Evolutionary conservation across 2,797 vertebrate genomes (phyloP), one percentile per base, ranked within the genome.

Genomic region (Alca torda): DNA sequence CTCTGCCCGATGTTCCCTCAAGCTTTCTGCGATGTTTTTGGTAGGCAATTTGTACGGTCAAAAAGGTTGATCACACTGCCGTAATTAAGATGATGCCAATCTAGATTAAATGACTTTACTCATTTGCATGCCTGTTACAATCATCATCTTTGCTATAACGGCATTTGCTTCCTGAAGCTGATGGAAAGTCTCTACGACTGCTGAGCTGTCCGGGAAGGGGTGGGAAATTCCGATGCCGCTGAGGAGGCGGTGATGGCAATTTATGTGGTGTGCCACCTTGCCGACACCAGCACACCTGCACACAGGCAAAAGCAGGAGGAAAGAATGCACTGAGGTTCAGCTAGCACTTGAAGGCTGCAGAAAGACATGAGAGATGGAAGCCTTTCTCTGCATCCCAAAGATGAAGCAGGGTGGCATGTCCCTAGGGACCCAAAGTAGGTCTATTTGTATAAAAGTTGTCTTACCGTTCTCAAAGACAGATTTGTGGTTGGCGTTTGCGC

Each of bases 231-330:
- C 41, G 26, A 16, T 56, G 13, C n/a, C 3, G 0, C 20, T 3
- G 13, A 30, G 59, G 25, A 33, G 43, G 57, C 1, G 2, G 5
- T 10, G 21, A 1, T 35, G 19, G 39, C 3, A 4, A 6, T 3
- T 48, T 41, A 1, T 46, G 30, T 16, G 2, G 3, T 1, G 6
- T 11, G 9, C 23, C 39, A 59, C 35, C 59, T 53, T 4, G 2
- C 31, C 1, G 1, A 35, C 48, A 35, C 18, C 45, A 48, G 16
- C 48, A 63, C 17, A 11, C 24, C 61, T 50, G 28, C 37, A 31
- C 6, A 16, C 25, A 39, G 43, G 25, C 20, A 72, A 53, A 61
- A 78, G 51, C 39, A 11, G 39, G 31, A 59, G 48, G 37, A 76
- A 41, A 30, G 14, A n/a, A 41, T 21, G 10, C 35, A 41, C 56